Evolutionary conservation across 2,797 vertebrate genomes (phyloP).

Genomic region (Sitta carolinensis): DNA sequence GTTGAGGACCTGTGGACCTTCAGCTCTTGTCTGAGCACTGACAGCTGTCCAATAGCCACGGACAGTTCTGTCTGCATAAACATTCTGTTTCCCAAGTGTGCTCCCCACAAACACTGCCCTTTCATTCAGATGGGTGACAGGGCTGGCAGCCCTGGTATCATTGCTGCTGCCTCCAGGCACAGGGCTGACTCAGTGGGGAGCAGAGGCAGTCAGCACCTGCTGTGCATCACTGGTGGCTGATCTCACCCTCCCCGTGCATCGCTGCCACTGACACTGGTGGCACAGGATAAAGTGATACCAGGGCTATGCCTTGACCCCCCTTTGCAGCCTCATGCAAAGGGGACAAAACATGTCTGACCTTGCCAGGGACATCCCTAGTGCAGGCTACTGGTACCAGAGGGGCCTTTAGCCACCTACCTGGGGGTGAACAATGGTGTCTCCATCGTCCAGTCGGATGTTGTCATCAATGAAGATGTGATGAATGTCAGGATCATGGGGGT

Average conservation of each 20-base stretch:
- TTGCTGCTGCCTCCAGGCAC: background rate
- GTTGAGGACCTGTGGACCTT: background rate
- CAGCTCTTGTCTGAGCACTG: background rate
- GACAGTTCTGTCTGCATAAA: background rate
- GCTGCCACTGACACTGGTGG: rapidly evolving
- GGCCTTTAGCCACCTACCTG: constrained; percentile 72
- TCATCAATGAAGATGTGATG: constrained; percentile 94
- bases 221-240: background rate
- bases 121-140: background rate
- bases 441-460: constrained; percentile 85
- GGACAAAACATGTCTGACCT: background rate
- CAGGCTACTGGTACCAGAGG: background rate
- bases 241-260: background rate
- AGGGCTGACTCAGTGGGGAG: background rate
- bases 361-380: rapidly evolving
- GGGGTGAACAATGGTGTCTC: constrained; percentile 84
- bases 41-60: background rate
- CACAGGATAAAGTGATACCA: background rate
- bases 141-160: background rate
- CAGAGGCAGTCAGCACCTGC: background rate
- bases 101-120: background rate
- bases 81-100: background rate
- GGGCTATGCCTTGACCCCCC: background rate
- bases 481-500: constrained; percentile 80
- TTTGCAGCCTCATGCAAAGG: background rate